phyloP scores from a whole-genome alignment of 2,113 vertebrate species.

The Epinephelus fuscoguttatus region DNA sequence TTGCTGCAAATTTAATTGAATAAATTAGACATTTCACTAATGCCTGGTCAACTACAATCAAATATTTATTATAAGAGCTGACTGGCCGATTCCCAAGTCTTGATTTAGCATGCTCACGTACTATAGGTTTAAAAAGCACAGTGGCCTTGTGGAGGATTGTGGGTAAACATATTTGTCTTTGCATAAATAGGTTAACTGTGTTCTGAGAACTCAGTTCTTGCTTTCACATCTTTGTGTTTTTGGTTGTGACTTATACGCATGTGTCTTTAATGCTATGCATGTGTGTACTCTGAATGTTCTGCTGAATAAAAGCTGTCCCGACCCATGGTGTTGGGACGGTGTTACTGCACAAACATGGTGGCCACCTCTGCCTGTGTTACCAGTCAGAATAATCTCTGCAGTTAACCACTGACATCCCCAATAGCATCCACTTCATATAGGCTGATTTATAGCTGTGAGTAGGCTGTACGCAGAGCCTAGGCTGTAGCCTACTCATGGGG shows the following conservation, averaged over 20 bases:
- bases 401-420: no score
- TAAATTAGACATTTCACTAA: neutral
- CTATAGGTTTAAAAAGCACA: neutral
- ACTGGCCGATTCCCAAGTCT: neutral
- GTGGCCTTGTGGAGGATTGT: neutral
- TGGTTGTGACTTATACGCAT: no score
- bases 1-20: neutral
- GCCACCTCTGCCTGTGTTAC: no score
- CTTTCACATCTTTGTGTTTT: neutral
- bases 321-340: no score
- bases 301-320: no score
- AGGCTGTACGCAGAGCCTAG: no score
- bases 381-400: no score
- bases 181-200: neutral
- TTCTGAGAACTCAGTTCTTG: neutral
- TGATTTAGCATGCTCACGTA: constrained; percentile 4
- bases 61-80: constrained; percentile 2
- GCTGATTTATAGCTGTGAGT: no score
- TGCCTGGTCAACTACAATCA: neutral
- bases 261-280: neutral
- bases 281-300: neutral
- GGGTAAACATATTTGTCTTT: neutral
- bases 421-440: no score
- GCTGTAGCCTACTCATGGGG: no score
- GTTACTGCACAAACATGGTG: no score